A percentile compares a stretch with the other conserved stretches of the same genome.
Conservation (phyloP, 2,113 vertebrate genomes). For the Bettongia penicillata region DNA sequence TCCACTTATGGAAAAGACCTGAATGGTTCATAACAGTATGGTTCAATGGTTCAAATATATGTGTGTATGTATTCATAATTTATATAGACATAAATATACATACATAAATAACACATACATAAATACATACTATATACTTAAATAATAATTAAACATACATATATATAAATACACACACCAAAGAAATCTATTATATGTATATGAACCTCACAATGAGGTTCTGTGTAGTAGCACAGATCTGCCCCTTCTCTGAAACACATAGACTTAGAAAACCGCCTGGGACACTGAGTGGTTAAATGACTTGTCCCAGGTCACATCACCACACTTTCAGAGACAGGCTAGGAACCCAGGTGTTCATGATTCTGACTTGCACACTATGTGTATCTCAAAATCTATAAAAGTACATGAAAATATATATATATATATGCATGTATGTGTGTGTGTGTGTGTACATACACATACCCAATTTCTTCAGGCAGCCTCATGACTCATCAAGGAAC, state of each 20-base stretch:
- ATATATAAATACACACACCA: too few species aligned
- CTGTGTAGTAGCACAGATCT: not conserved
- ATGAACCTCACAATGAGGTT: not conserved
- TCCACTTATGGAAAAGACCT: not conserved
- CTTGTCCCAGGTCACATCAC: not conserved
- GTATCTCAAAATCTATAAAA: not conserved
- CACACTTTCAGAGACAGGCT: not conserved
- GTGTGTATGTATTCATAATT: not conserved
- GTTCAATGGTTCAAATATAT: not conserved
- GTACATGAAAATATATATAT: too few species aligned
- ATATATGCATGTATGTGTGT: too few species aligned
- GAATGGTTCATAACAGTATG: not conserved
- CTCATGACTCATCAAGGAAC: not conserved
- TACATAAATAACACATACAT: too few species aligned
- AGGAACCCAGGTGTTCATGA: not conserved
- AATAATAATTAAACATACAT: too few species aligned
- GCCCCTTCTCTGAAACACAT: too few species aligned
- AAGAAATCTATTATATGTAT: too few species aligned
- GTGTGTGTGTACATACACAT: not conserved
- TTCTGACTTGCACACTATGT: not conserved
- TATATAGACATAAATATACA: too few species aligned
- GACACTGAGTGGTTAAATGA: not conserved
- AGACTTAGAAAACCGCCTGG: not conserved
- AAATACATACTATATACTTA: too few species aligned
- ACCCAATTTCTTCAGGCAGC: not conserved